phyloP scores from a whole-genome alignment of 2,113 vertebrate genomes.

The Mastomys coucha region DNA sequence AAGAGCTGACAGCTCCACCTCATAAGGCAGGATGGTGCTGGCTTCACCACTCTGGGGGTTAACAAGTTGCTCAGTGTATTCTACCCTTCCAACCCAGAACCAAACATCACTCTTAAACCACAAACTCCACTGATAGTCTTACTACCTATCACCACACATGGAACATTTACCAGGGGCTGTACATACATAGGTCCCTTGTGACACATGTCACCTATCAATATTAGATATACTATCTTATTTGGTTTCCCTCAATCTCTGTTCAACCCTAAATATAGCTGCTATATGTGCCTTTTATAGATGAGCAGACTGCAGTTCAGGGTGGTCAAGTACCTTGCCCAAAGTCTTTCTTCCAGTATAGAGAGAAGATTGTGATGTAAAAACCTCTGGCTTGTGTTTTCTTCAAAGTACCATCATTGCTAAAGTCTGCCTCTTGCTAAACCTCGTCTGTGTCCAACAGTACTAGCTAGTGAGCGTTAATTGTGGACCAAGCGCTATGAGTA shows the following conservation, averaged over 20 bases:
- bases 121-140: neutral
- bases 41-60: neutral
- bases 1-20: neutral
- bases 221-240: neutral
- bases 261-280: neutral
- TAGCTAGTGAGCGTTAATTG: neutral
- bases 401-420: neutral
- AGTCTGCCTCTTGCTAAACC: neutral
- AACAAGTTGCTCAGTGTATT: neutral
- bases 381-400: neutral
- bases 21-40: neutral
- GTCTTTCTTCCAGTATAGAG: neutral
- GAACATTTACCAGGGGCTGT: neutral
- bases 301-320: neutral
- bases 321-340: neutral
- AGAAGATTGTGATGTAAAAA: neutral
- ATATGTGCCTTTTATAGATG: neutral
- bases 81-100: neutral
- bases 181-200: neutral
- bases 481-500: fast-evolving
- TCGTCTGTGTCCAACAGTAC: no score
- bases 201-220: neutral
- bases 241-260: neutral
- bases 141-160: neutral
- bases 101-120: neutral